phyloP scores from a whole-genome alignment of 2,888 invertebrate genomes.

The Parascotia fuliginaria region DNA sequence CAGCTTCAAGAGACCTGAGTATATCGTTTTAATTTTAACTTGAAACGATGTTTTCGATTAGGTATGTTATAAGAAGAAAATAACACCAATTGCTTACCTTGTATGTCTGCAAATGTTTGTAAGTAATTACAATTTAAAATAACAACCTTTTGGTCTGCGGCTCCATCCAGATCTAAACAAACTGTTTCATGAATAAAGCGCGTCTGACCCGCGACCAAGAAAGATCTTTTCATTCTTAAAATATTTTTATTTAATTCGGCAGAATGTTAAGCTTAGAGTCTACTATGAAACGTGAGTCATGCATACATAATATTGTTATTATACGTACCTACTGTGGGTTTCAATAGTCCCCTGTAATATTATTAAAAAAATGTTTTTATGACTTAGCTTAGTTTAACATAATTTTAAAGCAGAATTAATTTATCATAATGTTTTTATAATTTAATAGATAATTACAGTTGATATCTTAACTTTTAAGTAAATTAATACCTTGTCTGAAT shows the following conservation, averaged over 20 bases:
- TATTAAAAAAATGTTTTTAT: constrained; percentile 2
- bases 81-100: too few relatives aligned
- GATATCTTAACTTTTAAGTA: constrained; percentile 47
- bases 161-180: background rate
- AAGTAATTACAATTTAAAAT: too few relatives aligned
- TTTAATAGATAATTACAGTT: constrained; percentile 37
- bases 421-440: constrained; percentile 24
- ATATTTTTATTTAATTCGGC: constrained; percentile 7
- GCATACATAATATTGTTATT: constrained; percentile 22
- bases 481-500: constrained; percentile 43
- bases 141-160: too few relatives aligned
- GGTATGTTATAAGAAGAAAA: too few relatives aligned
- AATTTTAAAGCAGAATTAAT: constrained; percentile 14
- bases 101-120: too few relatives aligned
- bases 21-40: too few relatives aligned
- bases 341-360: constrained; percentile 11
- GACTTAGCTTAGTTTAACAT: constrained; percentile 3
- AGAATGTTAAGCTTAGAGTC: background rate
- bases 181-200: background rate
- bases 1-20: too few relatives aligned
- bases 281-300: constrained; percentile 3
- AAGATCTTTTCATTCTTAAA: background rate
- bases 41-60: too few relatives aligned
- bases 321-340: constrained; percentile 7
- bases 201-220: constrained; percentile 12